phyloP scores from a whole-genome alignment of 23 tunicate genomes.

The Diplosoma virens region DNA sequence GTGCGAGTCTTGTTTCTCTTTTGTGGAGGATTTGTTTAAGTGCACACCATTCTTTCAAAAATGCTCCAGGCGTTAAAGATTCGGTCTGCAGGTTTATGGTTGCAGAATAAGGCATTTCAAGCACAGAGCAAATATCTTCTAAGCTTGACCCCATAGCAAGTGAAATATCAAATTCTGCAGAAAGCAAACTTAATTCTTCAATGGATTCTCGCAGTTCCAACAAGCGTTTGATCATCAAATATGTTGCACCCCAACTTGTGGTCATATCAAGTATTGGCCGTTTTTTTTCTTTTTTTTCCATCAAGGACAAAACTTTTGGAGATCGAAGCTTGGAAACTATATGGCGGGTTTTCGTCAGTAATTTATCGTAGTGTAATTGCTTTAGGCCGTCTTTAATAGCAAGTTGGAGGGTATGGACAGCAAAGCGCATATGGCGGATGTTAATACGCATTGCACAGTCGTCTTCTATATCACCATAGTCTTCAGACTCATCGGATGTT shows the following conservation, averaged over 20 bases:
- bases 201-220: slow-evolving; percentile 20
- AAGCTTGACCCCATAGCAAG: slow-evolving; percentile 6
- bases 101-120: slow-evolving; percentile 15
- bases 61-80: slow-evolving; percentile 16
- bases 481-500: neutral
- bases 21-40: slow-evolving; percentile 20
- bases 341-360: neutral
- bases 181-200: slow-evolving; percentile 23
- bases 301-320: slow-evolving; percentile 14
- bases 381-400: neutral
- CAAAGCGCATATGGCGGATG: too few relatives aligned
- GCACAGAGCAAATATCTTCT: neutral
- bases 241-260: slow-evolving; percentile 10
- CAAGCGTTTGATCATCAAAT: slow-evolving; percentile 8
- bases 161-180: slow-evolving; percentile 19
- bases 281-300: slow-evolving; percentile 10
- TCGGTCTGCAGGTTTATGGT: slow-evolving; percentile 33
- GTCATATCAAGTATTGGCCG: neutral
- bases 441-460: neutral
- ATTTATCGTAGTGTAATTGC: neutral
- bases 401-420: too few relatives aligned
- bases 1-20: slow-evolving; percentile 34
- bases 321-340: slow-evolving; percentile 15
- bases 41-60: slow-evolving; percentile 23
- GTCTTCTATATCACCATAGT: neutral